These are phyloP conservation scores for Gymnopithys bicolor DNA, from an alignment of 2,797 vertebrate species.

Conservation along the genomic window DNA sequence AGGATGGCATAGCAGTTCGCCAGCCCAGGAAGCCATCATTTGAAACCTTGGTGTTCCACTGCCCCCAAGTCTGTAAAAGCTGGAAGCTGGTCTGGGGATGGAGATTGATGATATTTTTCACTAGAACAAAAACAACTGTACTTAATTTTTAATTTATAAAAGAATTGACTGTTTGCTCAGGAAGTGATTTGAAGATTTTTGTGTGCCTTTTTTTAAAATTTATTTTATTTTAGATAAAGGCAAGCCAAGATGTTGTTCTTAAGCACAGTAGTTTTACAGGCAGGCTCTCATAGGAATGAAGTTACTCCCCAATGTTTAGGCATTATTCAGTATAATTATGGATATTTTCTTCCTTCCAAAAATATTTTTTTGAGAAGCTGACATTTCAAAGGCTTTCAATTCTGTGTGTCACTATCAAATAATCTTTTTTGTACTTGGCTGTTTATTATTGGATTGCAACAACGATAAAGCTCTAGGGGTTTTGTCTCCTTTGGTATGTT, in stretches of 20 bases:
- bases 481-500: constrained; percentile 87
- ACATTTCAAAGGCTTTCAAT: constrained; percentile 85
- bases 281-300: constrained; percentile 65
- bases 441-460: constrained; percentile 87
- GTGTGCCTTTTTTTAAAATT: background rate
- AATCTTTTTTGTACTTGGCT: constrained; percentile 85
- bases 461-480: constrained; percentile 83
- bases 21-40: background rate
- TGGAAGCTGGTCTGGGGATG: constrained; percentile 6
- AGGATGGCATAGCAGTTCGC: background rate
- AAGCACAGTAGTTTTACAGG: constrained; percentile 66
- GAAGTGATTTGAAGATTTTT: constrained; percentile 64
- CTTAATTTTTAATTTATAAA: constrained; percentile 71
- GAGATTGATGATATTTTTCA: constrained; percentile 14
- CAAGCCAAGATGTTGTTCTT: constrained; percentile 44
- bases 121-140: constrained; percentile 19
- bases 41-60: constrained; percentile 24
- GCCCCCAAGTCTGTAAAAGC: constrained; percentile 16
- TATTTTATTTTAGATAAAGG: constrained; percentile 71
- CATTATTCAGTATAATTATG: constrained; percentile 82
- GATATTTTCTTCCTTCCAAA: constrained; percentile 80
- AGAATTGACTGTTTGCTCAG: constrained; percentile 65
- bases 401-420: constrained; percentile 85
- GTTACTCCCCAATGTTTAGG: constrained; percentile 64
- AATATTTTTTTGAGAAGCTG: constrained; percentile 79